Percentiles rank a stretch among this genome's conserved stretches.
These are phyloP conservation scores for Morone saxatilis DNA, from an alignment of 2,113 vertebrate genomes.

Conservation along the genomic window DNA sequence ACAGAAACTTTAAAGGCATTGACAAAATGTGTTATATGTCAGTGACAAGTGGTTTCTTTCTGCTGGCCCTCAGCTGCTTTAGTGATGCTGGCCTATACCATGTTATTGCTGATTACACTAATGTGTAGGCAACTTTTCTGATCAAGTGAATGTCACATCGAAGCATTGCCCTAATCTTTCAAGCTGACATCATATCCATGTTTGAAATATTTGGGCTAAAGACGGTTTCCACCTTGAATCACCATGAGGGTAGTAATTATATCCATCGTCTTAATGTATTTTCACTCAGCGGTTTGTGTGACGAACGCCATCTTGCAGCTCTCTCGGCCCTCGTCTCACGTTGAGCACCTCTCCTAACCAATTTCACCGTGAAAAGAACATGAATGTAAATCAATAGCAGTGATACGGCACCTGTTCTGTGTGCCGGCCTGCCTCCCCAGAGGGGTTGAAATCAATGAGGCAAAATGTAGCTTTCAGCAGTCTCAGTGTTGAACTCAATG, in stretches of 20 bases:
- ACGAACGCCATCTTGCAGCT: not conserved
- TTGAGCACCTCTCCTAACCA: not conserved
- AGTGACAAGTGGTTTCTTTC: not conserved
- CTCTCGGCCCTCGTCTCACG: not conserved
- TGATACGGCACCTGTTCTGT: constrained; percentile 3
- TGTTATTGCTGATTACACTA: not conserved
- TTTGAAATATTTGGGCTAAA: not conserved
- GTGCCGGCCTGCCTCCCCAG: not conserved
- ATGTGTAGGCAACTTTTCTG: not conserved
- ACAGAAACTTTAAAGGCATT: no score
- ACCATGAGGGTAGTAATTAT: not conserved
- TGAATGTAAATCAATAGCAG: constrained; percentile 26
- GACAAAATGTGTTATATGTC: not conserved
- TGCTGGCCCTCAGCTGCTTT: not conserved
- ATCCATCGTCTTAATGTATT: not conserved
- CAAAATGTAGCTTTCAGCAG: constrained; percentile 53
- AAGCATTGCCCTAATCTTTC: not conserved
- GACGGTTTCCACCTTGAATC: not conserved
- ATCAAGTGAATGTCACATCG: not conserved
- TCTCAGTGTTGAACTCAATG: constrained; percentile 30
- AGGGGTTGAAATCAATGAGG: constrained; percentile 47
- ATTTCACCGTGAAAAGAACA: constrained; percentile 7
- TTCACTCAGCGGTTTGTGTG: no score
- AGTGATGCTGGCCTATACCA: fast-evolving
- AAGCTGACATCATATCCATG: not conserved